These are phyloP conservation scores for Spilogale gracilis DNA, from an alignment of 2,113 vertebrate genomes.

Conservation along the genomic window DNA sequence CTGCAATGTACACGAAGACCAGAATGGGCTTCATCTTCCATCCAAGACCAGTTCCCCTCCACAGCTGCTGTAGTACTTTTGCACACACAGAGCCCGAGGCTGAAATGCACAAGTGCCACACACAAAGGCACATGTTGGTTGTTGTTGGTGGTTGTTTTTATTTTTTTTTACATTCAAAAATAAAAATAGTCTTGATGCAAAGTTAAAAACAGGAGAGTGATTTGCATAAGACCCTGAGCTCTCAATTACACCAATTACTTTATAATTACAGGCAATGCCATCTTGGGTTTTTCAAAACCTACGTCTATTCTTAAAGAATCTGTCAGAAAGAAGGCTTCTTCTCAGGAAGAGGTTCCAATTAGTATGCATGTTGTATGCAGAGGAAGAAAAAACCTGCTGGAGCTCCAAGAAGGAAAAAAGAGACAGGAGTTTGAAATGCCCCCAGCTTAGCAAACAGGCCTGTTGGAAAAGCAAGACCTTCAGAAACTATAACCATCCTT, in stretches of 20 bases:
- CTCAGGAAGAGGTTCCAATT: constrained; percentile 78
- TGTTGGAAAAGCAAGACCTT: background rate
- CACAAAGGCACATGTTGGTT: constrained; percentile 3
- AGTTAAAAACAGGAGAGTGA: constrained; percentile 72
- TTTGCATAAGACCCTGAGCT: constrained; percentile 84
- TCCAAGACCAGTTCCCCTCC: background rate
- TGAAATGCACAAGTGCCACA: background rate
- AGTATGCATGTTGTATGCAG: constrained; percentile 64
- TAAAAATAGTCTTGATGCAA: constrained; percentile 73
- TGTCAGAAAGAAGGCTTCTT: constrained; percentile 79
- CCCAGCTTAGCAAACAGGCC: constrained; percentile 1
- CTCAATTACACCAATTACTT: constrained; percentile 86
- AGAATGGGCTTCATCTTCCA: background rate
- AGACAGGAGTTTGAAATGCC: background rate
- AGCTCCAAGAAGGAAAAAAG: background rate
- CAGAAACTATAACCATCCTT: background rate
- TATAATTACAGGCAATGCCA: constrained; percentile 85
- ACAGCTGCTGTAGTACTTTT: background rate
- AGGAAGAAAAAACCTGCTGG: constrained; percentile 41
- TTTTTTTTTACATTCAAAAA: constrained; percentile 61
- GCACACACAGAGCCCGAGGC: too few species aligned
- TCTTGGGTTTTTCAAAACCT: constrained; percentile 83
- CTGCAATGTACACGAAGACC: background rate
- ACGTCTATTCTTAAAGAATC: constrained; percentile 81
- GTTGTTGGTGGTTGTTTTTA: too few species aligned